Base-by-base conservation (phyloP, 2,888 invertebrate species). In the Acanthopleura granulata region DNA sequence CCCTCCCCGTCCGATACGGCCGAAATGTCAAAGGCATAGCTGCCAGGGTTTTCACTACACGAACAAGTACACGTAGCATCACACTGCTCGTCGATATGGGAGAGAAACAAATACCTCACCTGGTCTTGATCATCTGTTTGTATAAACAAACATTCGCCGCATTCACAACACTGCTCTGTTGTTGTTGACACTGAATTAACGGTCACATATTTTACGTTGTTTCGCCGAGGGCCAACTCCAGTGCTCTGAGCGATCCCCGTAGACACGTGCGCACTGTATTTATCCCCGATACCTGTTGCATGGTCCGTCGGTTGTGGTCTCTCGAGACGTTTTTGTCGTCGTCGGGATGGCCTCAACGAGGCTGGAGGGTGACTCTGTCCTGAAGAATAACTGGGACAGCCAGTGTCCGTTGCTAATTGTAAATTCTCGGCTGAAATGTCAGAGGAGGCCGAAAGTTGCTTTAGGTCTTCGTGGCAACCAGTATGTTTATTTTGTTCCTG, bases 181-280 rank as follows among this genome's bases (percentile, higher is more conserved):
- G 66, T 66, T 66, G 66, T 66, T 66, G 66, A 66, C 25, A 15
- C 12, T 22, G n/a, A n/a, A 57, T 57, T 57, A 57, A 6, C 3
- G 57, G 22, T 1, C 57, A 57, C 57, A 57, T 57, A 57, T 57
- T 57, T 22, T 12, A n/a, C 57, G 12, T 57, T 57, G 57, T 57
- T 57, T 57, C 22, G n/a, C 57, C 57, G 18, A 3, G 57, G 57
- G 57, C 57, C 22, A 57, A 57, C 57, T 57, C n/a, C 12, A 22
- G 18, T 18, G 22, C 57, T 57, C n/a, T 57, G 22, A 22, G 66
- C 22, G 66, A 12, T 27, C 16, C 25, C 29, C 25, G 22, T 66
- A 22, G 27, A 66, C 66, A 66, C 66, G 29, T 25, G 66, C 29
- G 18, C 16, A 27, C 3, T 6, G 29, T 1, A 15, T 27, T 66